A percentile compares a stretch with the other conserved stretches of the same genome.
These are phyloP conservation scores for Hylaeus anthracinus DNA, from an alignment of 1,140 invertebrate genomes.

Conservation along the genomic window DNA sequence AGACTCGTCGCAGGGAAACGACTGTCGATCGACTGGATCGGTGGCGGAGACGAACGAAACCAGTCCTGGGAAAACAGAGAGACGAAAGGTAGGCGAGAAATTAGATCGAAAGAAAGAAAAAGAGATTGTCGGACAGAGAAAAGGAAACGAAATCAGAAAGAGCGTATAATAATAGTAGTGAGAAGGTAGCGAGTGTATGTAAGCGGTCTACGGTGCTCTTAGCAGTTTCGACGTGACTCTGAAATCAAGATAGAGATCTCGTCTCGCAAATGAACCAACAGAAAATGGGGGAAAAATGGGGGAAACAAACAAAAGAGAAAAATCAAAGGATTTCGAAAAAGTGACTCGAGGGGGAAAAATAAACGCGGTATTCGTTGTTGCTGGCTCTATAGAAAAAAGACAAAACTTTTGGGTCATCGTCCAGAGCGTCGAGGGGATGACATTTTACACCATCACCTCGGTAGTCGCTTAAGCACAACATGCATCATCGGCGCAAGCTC, in stretches of 20 bases:
- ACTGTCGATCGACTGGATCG: not conserved
- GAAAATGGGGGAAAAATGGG: slow-evolving; percentile 7
- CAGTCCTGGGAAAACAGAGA: slow-evolving; percentile 22
- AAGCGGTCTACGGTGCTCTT: slow-evolving; percentile 75
- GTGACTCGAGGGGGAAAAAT: slow-evolving; percentile 12
- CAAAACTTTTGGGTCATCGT: slow-evolving; percentile 66
- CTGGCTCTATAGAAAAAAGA: slow-evolving; percentile 57
- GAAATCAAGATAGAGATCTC: slow-evolving; percentile 54
- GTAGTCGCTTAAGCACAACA: slow-evolving; percentile 80
- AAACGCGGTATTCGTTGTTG: slow-evolving; percentile 38
- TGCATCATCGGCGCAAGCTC: slow-evolving; percentile 82
- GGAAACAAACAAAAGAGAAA: slow-evolving; percentile 48
- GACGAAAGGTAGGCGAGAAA: not conserved
- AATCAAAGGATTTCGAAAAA: slow-evolving; percentile 45
- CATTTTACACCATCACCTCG: slow-evolving; percentile 77
- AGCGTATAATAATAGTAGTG: not conserved
- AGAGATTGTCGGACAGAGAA: slow-evolving; percentile 12
- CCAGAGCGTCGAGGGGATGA: slow-evolving; percentile 70
- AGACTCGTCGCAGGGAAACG: slow-evolving; percentile 4
- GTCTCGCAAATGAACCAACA: slow-evolving; percentile 18
- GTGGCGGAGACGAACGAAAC: not conserved
- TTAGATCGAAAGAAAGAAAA: slow-evolving; percentile 16
- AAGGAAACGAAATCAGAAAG: not conserved
- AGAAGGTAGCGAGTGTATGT: slow-evolving; percentile 64
- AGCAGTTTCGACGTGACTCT: slow-evolving; percentile 69